phyloP scores from a whole-genome alignment of 1,140 invertebrate species.

The Uloborus diversus region DNA sequence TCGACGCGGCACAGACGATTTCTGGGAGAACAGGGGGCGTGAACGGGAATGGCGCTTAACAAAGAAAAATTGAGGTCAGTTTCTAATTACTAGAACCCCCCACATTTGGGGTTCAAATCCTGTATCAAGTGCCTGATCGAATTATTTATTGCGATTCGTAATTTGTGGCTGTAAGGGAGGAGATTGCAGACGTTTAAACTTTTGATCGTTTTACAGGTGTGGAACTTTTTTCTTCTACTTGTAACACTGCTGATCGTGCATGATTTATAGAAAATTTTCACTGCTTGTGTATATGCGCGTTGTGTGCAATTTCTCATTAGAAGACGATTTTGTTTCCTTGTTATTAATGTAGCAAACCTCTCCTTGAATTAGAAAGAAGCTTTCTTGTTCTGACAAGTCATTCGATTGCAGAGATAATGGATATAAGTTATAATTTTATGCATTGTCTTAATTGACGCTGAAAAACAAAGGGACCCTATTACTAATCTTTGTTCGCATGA shows the following conservation, averaged over 20 bases:
- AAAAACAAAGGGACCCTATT: too few species aligned
- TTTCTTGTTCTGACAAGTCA: too few species aligned
- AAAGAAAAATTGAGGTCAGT: slow-evolving; percentile 37
- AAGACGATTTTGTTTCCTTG: too few species aligned
- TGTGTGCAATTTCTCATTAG: too few species aligned
- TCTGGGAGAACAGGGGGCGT: slow-evolving; percentile 20
- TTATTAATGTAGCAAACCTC: too few species aligned
- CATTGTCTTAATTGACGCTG: too few species aligned
- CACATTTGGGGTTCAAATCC: slow-evolving; percentile 14
- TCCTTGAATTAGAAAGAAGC: too few species aligned
- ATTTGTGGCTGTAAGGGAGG: background rate
- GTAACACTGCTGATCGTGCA: background rate
- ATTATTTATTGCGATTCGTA: background rate
- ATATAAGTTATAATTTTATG: too few species aligned
- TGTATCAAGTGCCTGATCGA: slow-evolving; percentile 19
- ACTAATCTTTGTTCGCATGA: too few species aligned
- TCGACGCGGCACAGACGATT: slow-evolving; percentile 38
- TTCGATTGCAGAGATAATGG: too few species aligned
- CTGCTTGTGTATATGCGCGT: too few species aligned
- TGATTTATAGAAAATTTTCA: too few species aligned
- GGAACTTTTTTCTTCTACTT: background rate
- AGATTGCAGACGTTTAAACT: slow-evolving; percentile 8
- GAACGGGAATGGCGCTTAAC: slow-evolving; percentile 11
- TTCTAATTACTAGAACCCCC: slow-evolving; percentile 33
- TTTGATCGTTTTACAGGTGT: slow-evolving; percentile 34